phyloP scores from a whole-genome alignment of 1,140 invertebrate genomes.

The Epicauta chinensis region DNA sequence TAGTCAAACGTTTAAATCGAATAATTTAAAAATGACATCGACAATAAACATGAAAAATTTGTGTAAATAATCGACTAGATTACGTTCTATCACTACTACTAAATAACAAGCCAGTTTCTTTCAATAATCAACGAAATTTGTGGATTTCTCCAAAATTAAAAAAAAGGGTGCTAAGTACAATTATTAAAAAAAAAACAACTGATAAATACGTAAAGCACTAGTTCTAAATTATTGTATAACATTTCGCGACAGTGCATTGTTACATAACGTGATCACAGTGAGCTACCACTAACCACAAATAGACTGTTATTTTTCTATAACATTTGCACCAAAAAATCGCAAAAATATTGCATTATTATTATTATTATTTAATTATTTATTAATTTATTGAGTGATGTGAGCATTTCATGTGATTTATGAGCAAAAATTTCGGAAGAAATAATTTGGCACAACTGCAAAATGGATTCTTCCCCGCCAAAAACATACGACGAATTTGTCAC shows the following conservation, averaged over 20 bases:
- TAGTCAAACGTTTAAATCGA: conserved; percentile 34
- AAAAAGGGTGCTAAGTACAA: background rate
- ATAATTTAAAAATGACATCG: conserved; percentile 16
- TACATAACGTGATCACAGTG: conserved; percentile 27
- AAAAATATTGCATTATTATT: conserved; percentile 19
- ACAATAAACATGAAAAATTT: conserved; percentile 19
- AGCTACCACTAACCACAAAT: conserved; percentile 29
- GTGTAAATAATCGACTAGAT: conserved; percentile 23
- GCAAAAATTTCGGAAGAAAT: conserved; percentile 18
- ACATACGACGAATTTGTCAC: conserved; percentile 18
- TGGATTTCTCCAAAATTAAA: background rate
- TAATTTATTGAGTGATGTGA: conserved; percentile 30
- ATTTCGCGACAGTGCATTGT: conserved; percentile 22
- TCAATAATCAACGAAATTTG: background rate
- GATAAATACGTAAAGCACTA: conserved; percentile 1
- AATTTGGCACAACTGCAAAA: conserved; percentile 33
- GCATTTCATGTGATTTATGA: conserved; percentile 24
- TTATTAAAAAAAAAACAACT: background rate
- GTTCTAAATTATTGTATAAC: conserved; percentile 19
- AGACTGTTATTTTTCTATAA: conserved; percentile 5
- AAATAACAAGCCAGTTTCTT: conserved; percentile 20
- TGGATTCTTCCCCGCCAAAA: conserved; percentile 20
- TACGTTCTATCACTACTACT: conserved; percentile 23
- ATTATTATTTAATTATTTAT: conserved; percentile 11
- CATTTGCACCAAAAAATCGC: conserved; percentile 1